Percentiles rank a stretch among this genome's conserved stretches.
Evolutionary conservation across 2,888 invertebrate species (phyloP).

Genomic region (Eristalis pertinax): DNA sequence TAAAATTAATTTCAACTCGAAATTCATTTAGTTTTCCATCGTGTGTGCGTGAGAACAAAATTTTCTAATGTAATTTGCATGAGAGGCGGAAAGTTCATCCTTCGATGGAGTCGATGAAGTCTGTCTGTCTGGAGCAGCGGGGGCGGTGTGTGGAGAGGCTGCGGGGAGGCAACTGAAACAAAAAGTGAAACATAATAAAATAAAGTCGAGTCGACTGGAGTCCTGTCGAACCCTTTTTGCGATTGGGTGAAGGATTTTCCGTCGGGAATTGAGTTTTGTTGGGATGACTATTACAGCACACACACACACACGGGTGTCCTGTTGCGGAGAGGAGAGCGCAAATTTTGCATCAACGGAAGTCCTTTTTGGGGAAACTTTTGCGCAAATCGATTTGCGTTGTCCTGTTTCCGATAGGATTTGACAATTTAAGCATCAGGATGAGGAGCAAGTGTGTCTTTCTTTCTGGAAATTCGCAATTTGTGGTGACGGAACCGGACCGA

Average conservation of each 20-base stretch:
- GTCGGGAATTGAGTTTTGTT: no score
- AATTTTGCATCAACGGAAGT: conserved; percentile 51
- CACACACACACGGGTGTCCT: conserved; percentile 39
- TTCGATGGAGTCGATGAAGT: conserved; percentile 22
- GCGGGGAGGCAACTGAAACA: neutral
- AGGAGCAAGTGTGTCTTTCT: neutral
- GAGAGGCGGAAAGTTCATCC: conserved; percentile 56
- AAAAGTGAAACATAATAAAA: neutral
- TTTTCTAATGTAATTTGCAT: conserved; percentile 71
- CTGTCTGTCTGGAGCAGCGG: conserved; percentile 41
- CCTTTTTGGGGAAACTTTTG: conserved; percentile 47
- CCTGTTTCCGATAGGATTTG: conserved; percentile 59
- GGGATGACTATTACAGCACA: no score
- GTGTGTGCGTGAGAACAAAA: conserved; percentile 62
- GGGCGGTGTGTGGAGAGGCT: conserved; percentile 1
- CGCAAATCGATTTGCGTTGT: conserved; percentile 43
- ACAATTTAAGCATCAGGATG: conserved; percentile 32
- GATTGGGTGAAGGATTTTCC: neutral
- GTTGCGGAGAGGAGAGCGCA: neutral
- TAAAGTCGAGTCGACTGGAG: neutral
- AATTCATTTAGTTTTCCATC: conserved; percentile 75
- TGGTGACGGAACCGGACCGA: conserved; percentile 2
- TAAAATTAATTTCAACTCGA: conserved; percentile 77
- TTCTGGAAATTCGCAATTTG: conserved; percentile 53
- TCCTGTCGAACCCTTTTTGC: neutral